Percentiles rank a stretch among this genome's conserved stretches.
Conservation (phyloP, 2,113 vertebrate species). For the Todiramphus chloris region DNA sequence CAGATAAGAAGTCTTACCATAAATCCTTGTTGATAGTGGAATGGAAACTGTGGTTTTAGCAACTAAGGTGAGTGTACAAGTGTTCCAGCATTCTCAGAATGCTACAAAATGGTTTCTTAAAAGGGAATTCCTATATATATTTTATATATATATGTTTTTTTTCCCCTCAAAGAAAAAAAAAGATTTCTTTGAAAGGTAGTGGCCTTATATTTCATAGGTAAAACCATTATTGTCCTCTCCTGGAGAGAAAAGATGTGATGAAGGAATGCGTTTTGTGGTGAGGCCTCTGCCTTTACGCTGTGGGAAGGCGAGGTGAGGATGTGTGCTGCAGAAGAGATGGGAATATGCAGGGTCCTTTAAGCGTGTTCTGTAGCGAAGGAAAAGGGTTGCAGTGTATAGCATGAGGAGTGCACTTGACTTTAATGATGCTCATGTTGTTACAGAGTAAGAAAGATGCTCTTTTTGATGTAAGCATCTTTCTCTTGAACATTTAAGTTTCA, state of each 20-base stretch:
- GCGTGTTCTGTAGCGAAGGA: neutral
- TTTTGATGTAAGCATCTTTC: neutral
- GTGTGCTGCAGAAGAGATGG: neutral
- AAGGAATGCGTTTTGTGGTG: neutral
- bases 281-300: neutral
- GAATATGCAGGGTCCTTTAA: neutral
- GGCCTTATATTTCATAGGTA: neutral
- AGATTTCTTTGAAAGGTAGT: neutral
- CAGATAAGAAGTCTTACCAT: slow-evolving; percentile 12
- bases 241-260: neutral
- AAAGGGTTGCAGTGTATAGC: neutral
- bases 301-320: neutral
- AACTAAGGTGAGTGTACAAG: neutral
- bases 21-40: neutral
- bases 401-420: neutral
- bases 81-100: neutral
- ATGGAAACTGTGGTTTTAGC: neutral
- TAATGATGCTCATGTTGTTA: neutral
- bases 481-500: slow-evolving; percentile 9
- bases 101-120: neutral
- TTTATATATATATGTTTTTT: neutral
- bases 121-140: neutral
- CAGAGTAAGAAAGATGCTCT: neutral
- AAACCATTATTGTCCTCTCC: neutral
- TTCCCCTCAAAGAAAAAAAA: neutral